phyloP scores from a whole-genome alignment of 2,888 invertebrate genomes.

The Phasia obesa region DNA sequence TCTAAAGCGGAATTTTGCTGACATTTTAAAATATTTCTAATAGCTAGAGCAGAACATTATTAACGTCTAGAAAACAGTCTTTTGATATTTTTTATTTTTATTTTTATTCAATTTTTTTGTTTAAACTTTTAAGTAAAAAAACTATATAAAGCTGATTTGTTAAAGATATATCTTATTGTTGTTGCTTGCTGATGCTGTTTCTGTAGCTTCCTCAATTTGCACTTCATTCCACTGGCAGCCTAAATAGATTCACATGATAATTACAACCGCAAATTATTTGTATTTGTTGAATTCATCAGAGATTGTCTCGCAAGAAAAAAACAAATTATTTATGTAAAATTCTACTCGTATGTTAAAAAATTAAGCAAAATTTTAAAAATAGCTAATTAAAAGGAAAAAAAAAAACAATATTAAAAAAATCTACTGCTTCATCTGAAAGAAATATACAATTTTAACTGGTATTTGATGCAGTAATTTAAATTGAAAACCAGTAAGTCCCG shows the following conservation, averaged over 20 bases:
- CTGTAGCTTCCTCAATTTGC: slow-evolving; percentile 29
- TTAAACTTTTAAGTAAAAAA: slow-evolving; percentile 10
- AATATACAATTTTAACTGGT: no score
- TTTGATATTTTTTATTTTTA: slow-evolving; percentile 27
- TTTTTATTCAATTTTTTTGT: not conserved
- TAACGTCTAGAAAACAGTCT: slow-evolving; percentile 17
- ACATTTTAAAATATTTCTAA: slow-evolving; percentile 53
- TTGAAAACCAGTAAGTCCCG: no score
- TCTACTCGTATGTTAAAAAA: no score
- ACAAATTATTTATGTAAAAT: not conserved
- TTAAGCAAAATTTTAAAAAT: no score
- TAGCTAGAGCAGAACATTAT: slow-evolving; percentile 1
- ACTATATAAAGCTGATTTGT: slow-evolving; percentile 13
- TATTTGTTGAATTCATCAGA: slow-evolving; percentile 72
- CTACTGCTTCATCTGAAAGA: no score
- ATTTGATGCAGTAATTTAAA: no score
- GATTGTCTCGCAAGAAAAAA: slow-evolving; percentile 13
- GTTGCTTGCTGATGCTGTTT: not conserved
- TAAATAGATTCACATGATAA: slow-evolving; percentile 71
- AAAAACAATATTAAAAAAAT: no score
- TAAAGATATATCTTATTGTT: no score
- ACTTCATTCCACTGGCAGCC: slow-evolving; percentile 49
- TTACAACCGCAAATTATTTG: slow-evolving; percentile 72
- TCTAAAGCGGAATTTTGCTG: slow-evolving; percentile 39
- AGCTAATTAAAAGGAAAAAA: no score